phyloP scores from a whole-genome alignment of 2,797 vertebrate species.

The Myotis daubentonii region DNA sequence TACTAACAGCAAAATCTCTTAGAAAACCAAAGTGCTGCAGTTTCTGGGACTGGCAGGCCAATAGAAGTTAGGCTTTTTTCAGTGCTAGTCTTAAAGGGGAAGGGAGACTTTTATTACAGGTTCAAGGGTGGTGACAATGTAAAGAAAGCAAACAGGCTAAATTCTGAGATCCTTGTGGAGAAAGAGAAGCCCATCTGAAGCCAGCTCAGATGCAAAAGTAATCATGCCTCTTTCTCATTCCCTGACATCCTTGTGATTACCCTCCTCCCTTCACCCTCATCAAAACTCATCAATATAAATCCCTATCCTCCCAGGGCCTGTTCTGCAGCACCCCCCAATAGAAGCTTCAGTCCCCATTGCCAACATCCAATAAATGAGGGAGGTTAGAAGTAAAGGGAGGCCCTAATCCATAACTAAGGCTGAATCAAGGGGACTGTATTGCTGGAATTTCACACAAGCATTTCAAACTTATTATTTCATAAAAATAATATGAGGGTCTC shows the following conservation, averaged over 20 bases:
- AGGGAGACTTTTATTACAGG: not conserved
- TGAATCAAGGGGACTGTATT: not conserved
- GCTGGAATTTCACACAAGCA: slow-evolving; percentile 13
- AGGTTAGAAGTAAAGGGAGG: not conserved
- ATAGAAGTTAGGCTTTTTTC: not conserved
- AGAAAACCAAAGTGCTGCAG: not conserved
- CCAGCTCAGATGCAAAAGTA: not conserved
- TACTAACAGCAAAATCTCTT: slow-evolving; percentile 10
- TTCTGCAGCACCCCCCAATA: not conserved
- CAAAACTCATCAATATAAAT: not conserved
- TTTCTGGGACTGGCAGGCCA: not conserved
- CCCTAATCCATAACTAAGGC: not conserved
- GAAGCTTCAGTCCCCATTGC: not conserved
- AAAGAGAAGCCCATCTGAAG: not conserved
- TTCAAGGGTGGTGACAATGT: not conserved
- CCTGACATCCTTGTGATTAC: slow-evolving; percentile 15
- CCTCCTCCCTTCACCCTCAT: not conserved
- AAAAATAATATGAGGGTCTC: slow-evolving; percentile 31
- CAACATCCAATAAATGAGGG: not conserved
- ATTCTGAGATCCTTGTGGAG: not conserved
- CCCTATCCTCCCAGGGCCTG: not conserved
- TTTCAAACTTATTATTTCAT: not conserved
- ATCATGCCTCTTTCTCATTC: not conserved
- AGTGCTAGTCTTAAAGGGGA: slow-evolving; percentile 11
- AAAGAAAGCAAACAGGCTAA: not conserved